These are phyloP conservation scores for Xylocampa areola DNA, from an alignment of 2,888 invertebrate genomes.

Conservation along the genomic window DNA sequence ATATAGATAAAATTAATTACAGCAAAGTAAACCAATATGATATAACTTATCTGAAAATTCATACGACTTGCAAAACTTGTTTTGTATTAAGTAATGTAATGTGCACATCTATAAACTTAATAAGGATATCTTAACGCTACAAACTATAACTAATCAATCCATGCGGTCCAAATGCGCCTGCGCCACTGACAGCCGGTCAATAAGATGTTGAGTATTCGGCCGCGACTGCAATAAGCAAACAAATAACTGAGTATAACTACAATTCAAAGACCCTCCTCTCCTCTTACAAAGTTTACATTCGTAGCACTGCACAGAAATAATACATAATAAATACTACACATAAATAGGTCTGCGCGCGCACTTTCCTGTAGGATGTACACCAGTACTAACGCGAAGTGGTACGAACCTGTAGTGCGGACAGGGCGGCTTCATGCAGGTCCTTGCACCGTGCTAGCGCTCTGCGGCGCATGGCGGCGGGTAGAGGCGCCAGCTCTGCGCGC, in stretches of 20 bases:
- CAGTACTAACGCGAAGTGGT: too few relatives aligned
- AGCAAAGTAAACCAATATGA: constrained; percentile 9
- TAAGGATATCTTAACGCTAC: constrained; percentile 31
- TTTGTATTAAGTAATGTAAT: constrained; percentile 42
- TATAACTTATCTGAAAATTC: constrained; percentile 12
- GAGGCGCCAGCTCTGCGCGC: constrained; percentile 89
- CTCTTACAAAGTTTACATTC: too few relatives aligned
- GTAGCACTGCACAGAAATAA: too few relatives aligned
- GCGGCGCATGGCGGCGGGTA: constrained; percentile 83
- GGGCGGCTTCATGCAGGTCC: constrained; percentile 83
- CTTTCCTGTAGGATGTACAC: too few relatives aligned
- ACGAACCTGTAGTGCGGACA: constrained; percentile 84
- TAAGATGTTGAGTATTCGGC: constrained; percentile 82
- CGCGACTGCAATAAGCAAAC: constrained; percentile 79
- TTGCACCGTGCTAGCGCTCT: constrained; percentile 83
- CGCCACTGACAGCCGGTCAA: constrained; percentile 83
- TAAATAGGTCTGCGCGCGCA: too few relatives aligned
- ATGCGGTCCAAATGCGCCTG: constrained; percentile 85
- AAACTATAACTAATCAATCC: constrained; percentile 72
- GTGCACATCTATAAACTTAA: constrained; percentile 45
- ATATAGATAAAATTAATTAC: constrained; percentile 13
- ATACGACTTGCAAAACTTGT: constrained; percentile 7
- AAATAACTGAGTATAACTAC: neutral
- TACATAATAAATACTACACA: too few relatives aligned
- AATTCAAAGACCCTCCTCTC: neutral